A percentile compares a stretch with the other conserved stretches of the same genome.
Conservation (phyloP, 2,113 vertebrate species). For the Zonotrichia leucophrys region DNA sequence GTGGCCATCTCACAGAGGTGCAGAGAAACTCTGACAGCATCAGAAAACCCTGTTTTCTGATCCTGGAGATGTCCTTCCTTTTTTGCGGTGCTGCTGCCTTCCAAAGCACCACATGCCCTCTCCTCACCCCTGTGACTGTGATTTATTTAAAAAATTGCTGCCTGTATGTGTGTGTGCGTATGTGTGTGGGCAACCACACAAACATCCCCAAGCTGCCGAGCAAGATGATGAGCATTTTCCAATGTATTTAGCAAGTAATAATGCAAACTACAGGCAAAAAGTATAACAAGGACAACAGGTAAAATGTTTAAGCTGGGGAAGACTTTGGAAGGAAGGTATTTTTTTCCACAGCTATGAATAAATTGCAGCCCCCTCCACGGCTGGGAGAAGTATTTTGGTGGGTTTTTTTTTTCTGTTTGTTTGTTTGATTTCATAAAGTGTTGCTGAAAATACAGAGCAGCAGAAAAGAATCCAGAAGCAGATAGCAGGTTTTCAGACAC, state of each 20-base stretch:
- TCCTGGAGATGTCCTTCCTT: background rate
- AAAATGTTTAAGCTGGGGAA: background rate
- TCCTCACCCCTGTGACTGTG: constrained; percentile 27
- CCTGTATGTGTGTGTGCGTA: background rate
- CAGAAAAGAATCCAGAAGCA: background rate
- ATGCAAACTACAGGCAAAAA: constrained; percentile 1
- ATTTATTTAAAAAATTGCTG: constrained; percentile 54
- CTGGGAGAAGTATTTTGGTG: background rate
- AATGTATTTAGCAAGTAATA: constrained; percentile 43
- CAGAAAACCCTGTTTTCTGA: background rate
- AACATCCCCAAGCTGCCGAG: constrained; percentile 18
- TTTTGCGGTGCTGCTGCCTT: background rate
- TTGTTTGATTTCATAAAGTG: background rate
- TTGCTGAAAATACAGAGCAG: background rate
- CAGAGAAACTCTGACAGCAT: background rate
- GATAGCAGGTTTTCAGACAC: background rate
- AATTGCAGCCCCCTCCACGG: background rate
- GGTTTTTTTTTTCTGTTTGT: background rate
- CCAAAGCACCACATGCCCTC: background rate
- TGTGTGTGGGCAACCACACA: constrained; percentile 31
- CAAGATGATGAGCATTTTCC: constrained; percentile 18
- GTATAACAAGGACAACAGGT: background rate
- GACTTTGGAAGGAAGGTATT: background rate
- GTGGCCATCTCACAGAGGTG: background rate
- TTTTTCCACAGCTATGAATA: background rate